These are phyloP conservation scores for Oncorhynchus masou DNA, from an alignment of 2,113 vertebrate species.

Conservation along the genomic window DNA sequence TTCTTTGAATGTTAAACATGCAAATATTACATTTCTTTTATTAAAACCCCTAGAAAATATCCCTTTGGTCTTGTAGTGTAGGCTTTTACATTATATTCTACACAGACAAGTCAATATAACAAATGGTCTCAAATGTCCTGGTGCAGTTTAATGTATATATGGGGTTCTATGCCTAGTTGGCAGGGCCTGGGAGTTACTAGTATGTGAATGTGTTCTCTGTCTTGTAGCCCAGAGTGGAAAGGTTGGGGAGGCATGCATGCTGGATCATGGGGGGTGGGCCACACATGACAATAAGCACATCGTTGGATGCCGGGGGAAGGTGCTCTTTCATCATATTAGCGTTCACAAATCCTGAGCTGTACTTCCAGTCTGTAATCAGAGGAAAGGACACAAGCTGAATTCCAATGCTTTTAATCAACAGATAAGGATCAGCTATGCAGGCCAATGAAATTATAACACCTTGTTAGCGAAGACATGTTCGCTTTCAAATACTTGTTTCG, in stretches of 20 bases:
- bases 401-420: slow-evolving; percentile 6
- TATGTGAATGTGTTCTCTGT: slow-evolving; percentile 82
- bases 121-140: too few species aligned
- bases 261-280: slow-evolving; percentile 87
- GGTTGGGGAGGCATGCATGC: slow-evolving; percentile 80
- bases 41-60: too few species aligned
- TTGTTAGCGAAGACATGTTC: slow-evolving; percentile 8
- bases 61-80: too few species aligned
- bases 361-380: slow-evolving; percentile 80
- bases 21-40: not conserved
- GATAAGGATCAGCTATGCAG: slow-evolving; percentile 18
- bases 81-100: too few species aligned
- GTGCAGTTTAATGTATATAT: too few species aligned
- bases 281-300: slow-evolving; percentile 83
- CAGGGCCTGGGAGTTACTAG: slow-evolving; percentile 49
- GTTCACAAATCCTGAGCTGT: slow-evolving; percentile 83
- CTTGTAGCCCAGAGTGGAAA: slow-evolving; percentile 81
- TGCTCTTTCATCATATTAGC: slow-evolving; percentile 82
- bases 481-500: not conserved
- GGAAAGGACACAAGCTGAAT: slow-evolving; percentile 8
- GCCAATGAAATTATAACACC: slow-evolving; percentile 10
- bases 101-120: too few species aligned
- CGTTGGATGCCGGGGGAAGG: slow-evolving; percentile 74
- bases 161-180: not conserved
- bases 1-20: not conserved